Evolutionary conservation across 2,888 invertebrate genomes (phyloP).

Genomic region (Athetis lepigone): DNA sequence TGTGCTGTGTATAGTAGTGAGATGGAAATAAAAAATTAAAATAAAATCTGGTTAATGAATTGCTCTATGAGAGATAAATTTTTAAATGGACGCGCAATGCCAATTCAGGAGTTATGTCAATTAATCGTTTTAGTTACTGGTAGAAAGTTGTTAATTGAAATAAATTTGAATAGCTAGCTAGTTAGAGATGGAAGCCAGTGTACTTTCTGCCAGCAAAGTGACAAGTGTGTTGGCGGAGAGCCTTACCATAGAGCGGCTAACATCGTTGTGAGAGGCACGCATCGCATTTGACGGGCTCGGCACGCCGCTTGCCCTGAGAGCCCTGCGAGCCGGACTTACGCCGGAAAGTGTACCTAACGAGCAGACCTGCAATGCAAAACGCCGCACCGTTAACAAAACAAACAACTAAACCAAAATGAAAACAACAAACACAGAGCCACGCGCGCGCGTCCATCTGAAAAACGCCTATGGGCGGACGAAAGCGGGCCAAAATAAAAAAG

Average conservation of each 20-base stretch:
- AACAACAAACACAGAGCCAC: constrained; percentile 80
- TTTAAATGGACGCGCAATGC: constrained; percentile 84
- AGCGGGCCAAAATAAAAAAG: constrained; percentile 84
- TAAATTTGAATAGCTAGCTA: constrained; percentile 38
- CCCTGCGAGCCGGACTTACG: constrained; percentile 90
- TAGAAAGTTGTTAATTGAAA: constrained; percentile 65
- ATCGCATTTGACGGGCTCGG: constrained; percentile 90
- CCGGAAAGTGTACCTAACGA: constrained; percentile 91
- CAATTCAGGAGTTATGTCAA: constrained; percentile 66
- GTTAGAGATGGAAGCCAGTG: constrained; percentile 55
- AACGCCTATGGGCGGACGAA: constrained; percentile 88
- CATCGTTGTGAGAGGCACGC: constrained; percentile 91
- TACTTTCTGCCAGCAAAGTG: constrained; percentile 77
- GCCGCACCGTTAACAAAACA: constrained; percentile 90
- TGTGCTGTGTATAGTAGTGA: constrained; percentile 62
- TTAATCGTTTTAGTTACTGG: constrained; percentile 63
- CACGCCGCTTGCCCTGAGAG: constrained; percentile 88
- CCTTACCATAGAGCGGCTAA: constrained; percentile 90
- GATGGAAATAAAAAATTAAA: constrained; percentile 67
- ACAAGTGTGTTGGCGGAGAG: constrained; percentile 73
- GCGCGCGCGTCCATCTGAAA: constrained; percentile 89
- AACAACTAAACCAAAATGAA: constrained; percentile 83
- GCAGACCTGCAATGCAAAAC: constrained; percentile 91
- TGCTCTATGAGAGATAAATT: constrained; percentile 71
- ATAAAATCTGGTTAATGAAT: constrained; percentile 61